These are phyloP conservation scores for Drosophila birchii DNA, from an alignment of 2,888 invertebrate genomes.

Conservation along the genomic window DNA sequence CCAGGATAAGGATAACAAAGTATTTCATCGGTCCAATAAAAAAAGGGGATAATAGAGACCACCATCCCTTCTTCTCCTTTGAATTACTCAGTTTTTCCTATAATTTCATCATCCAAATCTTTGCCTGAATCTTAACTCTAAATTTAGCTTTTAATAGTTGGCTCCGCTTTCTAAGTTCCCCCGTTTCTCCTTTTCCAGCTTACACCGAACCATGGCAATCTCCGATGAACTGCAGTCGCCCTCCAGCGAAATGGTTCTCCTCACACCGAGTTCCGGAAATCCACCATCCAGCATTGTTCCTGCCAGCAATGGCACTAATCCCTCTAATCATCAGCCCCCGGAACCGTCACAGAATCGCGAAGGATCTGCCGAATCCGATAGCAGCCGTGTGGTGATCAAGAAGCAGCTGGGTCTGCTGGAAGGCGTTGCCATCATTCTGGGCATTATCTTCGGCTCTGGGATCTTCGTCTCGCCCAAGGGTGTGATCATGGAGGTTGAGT, in stretches of 20 bases:
- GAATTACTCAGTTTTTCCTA: no score
- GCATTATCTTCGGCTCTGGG: conserved; percentile 97
- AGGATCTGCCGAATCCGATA: conserved; percentile 68
- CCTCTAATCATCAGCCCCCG: not conserved
- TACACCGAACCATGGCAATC: conserved; percentile 60
- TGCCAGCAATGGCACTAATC: conserved; percentile 1
- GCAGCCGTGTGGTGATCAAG: conserved; percentile 89
- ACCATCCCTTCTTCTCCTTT: no score
- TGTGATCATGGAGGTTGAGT: conserved; percentile 94
- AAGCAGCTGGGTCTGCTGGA: conserved; percentile 95
- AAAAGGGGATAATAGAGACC: not conserved
- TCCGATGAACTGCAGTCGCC: conserved; percentile 79
- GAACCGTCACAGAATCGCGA: conserved; percentile 54
- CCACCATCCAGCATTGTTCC: conserved; percentile 49
- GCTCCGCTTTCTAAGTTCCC: not conserved
- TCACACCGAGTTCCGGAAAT: conserved; percentile 81
- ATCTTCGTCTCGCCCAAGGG: conserved; percentile 98
- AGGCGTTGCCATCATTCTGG: conserved; percentile 96
- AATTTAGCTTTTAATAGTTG: not conserved
- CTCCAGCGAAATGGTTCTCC: conserved; percentile 83
- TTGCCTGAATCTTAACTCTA: not conserved
- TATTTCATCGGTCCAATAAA: not conserved
- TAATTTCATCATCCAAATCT: no score
- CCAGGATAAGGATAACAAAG: conserved; percentile 28
- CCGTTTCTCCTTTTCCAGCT: not conserved